Evolutionary conservation across 2,113 vertebrate species (phyloP).

Genomic region (Danionella cerebrum): DNA sequence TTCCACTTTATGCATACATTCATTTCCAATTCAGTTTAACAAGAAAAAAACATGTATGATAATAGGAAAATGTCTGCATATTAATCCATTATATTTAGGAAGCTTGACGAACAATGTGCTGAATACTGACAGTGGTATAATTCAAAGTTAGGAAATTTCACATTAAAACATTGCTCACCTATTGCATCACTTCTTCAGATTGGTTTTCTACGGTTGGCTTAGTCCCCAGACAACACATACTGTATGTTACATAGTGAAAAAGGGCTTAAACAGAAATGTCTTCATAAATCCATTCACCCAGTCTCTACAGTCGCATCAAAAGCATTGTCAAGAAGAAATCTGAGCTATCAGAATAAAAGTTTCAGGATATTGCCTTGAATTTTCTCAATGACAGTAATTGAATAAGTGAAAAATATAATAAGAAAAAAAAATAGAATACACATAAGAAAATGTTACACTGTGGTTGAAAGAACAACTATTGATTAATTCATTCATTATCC

Average conservation of each 20-base stretch:
- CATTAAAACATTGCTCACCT: constrained; percentile 8
- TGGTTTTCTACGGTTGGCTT: background rate
- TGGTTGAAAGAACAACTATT: no score
- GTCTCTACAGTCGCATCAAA: background rate
- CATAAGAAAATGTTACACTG: no score
- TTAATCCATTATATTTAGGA: background rate
- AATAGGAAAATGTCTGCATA: background rate
- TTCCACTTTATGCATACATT: no score
- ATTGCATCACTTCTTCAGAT: constrained; percentile 27
- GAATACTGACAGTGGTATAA: background rate
- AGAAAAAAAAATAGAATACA: no score
- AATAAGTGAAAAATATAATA: no score
- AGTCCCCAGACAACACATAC: constrained; percentile 3
- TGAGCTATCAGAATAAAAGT: no score
- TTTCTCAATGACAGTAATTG: no score
- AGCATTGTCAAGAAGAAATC: constrained; percentile 9
- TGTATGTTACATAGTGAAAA: constrained; percentile 9
- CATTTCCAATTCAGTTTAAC: constrained; percentile 25
- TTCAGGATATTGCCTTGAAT: no score
- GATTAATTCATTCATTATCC: no score
- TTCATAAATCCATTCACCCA: background rate
- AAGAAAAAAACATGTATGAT: background rate
- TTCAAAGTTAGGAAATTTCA: constrained; percentile 3
- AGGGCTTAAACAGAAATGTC: background rate
- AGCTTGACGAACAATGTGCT: constrained; percentile 6